Evolutionary conservation across 2,113 vertebrate genomes (phyloP).

Genomic region (Athene noctua): DNA sequence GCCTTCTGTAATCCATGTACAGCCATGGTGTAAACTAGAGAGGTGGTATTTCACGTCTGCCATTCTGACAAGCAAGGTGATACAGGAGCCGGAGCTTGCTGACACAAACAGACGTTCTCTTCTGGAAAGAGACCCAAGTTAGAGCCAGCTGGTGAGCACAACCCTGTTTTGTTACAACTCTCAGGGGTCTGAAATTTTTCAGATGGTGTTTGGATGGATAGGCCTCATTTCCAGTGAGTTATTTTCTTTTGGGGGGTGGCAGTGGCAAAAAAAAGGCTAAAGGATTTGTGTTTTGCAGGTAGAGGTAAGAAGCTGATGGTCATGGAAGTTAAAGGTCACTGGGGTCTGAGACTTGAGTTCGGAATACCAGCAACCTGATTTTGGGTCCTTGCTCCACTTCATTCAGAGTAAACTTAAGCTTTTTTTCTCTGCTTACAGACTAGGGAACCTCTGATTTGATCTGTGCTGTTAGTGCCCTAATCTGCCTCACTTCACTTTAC

Average conservation of each 20-base stretch:
- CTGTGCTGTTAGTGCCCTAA: neutral
- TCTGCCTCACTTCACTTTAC: neutral
- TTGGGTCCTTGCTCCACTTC: neutral
- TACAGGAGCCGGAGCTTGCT: constrained; percentile 21
- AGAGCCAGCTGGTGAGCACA: neutral
- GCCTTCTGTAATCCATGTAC: neutral
- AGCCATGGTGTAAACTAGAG: neutral
- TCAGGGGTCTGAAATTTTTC: neutral
- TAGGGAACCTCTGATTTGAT: neutral
- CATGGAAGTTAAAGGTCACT: neutral
- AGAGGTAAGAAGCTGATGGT: neutral
- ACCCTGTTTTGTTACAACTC: neutral
- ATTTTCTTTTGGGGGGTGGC: accelerated
- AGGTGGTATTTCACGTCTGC: constrained; percentile 19
- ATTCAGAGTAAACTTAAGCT: neutral
- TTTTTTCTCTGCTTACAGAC: neutral
- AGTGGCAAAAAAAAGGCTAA: accelerated
- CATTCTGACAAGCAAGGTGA: neutral
- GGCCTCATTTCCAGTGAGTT: neutral
- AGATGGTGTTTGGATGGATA: neutral
- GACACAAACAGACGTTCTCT: constrained; percentile 25
- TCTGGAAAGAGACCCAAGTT: constrained; percentile 5
- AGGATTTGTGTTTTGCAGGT: neutral
- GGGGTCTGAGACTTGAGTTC: neutral
- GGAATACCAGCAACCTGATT: neutral